Conservation (phyloP, 2,113 vertebrate species). For the Chamaetylas fuelleborni region DNA sequence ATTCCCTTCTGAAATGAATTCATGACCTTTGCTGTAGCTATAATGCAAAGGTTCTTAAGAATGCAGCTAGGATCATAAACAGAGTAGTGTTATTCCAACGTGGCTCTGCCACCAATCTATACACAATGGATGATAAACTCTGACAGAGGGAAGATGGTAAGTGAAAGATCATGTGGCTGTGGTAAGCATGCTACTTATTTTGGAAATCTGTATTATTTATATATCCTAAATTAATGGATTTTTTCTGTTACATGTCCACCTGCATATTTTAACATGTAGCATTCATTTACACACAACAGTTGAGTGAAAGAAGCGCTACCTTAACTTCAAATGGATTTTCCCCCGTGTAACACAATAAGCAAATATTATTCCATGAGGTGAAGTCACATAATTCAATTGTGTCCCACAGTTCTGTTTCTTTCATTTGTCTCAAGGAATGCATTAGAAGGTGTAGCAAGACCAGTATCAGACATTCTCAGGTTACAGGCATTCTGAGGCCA, state of each 20-base stretch:
- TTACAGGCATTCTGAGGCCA: background rate
- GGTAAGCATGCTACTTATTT: background rate
- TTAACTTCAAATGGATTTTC: background rate
- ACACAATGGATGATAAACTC: background rate
- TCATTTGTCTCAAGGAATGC: background rate
- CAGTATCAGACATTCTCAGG: background rate
- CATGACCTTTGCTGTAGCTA: background rate
- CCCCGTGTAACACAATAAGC: rapidly evolving
- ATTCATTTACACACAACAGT: background rate
- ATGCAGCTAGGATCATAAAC: background rate
- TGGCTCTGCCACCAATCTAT: background rate
- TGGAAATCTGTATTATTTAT: background rate
- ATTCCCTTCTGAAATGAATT: background rate
- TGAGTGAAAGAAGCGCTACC: background rate
- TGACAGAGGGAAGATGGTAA: background rate
- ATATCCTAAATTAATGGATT: background rate
- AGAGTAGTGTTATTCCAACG: background rate
- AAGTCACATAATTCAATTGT: background rate
- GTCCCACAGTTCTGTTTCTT: background rate
- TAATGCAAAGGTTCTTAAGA: background rate
- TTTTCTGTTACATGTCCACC: background rate
- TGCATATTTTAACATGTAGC: background rate
- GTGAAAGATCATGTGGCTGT: background rate
- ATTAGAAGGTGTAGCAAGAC: background rate
- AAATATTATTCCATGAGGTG: background rate